These are phyloP conservation scores for Hydrocynus forskahlii DNA, from an alignment of 2,797 vertebrate genomes.

Conservation along the genomic window DNA sequence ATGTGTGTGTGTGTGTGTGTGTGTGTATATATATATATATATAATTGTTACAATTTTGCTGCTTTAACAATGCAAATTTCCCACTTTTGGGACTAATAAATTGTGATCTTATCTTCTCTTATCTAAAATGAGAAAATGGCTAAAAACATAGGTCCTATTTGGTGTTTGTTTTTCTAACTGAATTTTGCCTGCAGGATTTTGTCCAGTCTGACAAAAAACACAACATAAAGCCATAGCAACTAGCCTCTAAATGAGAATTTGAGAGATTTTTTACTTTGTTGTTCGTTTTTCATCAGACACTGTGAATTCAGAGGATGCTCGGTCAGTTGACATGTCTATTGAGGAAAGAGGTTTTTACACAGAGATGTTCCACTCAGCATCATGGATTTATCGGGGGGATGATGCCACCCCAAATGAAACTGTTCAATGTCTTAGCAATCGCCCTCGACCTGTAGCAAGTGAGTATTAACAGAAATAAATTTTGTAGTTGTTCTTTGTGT, in stretches of 20 bases:
- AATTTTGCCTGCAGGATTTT: too few species aligned
- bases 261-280: not conserved
- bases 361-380: constrained; percentile 89
- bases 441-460: constrained; percentile 82
- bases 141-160: too few species aligned
- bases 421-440: constrained; percentile 78
- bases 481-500: too few species aligned
- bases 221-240: not conserved
- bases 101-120: too few species aligned
- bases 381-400: constrained; percentile 90
- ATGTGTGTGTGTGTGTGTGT: too few species aligned
- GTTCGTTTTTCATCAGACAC: constrained; percentile 38
- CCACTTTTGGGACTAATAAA: too few species aligned
- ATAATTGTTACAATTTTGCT: too few species aligned
- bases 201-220: too few species aligned
- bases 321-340: constrained; percentile 77
- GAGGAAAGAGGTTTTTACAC: constrained; percentile 88
- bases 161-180: too few species aligned
- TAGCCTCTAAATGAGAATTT: not conserved
- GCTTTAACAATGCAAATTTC: too few species aligned
- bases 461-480: constrained; percentile 46
- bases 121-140: too few species aligned
- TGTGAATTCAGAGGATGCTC: constrained; percentile 84
- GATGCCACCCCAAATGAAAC: constrained; percentile 73
- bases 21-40: too few species aligned